Base-by-base conservation (phyloP, 1,140 invertebrate species). In the Camponotus pennsylvanicus region DNA sequence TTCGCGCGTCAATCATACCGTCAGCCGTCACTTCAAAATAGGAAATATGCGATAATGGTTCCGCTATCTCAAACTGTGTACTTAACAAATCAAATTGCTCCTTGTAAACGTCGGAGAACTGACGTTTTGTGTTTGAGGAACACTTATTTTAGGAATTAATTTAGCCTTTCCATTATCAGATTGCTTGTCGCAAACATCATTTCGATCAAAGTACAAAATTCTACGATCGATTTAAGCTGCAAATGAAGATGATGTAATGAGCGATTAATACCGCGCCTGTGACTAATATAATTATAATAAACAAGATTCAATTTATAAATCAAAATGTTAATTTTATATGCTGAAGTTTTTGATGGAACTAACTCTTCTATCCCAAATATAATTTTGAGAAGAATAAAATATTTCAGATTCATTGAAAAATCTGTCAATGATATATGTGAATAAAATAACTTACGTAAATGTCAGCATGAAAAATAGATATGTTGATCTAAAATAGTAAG, bases 51-150 rank as follows among this genome's bases (percentile, higher is more conserved):
- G 80, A 77, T 90, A 90, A 86, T 85, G 75, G 66, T 27, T 79
- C 57, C 73, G 57, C 34, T 61, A 7, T 6, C 27, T 6, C 45
- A 45, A 83, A 42, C 66, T 86, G 57, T 90, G 83, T 91, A 90
- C 78, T 91, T 79, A 86, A 90, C 83, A 71, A 90, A 88, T 90
- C 76, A 82, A 88, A 90, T 77, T 86, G 59, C 40, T 59, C 27
- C 18, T 79, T 40, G 77, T 70, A 37, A 42, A 45, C 13, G 27
- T 76, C 64, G 3, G 40, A 13, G 86, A 88, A 88, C 71, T 76
- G 89, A 88, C 78, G 40, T 73, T 45, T 7, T 45, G 18, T 45
- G 13, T 85, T 78, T 69, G 80, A 71, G 75, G 37, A 66, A 52
- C 15, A 61, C 52, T 61, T n/a, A 13, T 73, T 42, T 63, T 13